Evolutionary conservation across 2,113 vertebrate species (phyloP), one percentile per base, ranked within the genome.

Genomic region (Anhinga anhinga): DNA sequence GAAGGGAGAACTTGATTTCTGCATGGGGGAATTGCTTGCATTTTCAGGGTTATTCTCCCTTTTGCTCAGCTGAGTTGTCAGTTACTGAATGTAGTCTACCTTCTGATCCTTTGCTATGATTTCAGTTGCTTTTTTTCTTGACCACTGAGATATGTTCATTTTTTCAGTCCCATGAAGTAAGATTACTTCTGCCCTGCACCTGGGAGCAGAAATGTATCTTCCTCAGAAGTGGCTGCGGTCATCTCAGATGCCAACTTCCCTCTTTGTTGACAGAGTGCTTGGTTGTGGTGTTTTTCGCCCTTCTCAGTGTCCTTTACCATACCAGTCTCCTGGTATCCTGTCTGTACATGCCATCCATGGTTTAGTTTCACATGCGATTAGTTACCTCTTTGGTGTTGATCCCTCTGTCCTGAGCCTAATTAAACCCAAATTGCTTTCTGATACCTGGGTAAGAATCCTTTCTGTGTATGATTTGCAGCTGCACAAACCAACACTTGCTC

Each of bases 351-450:
- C 44, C 10, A 21, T 70, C n/a, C 45, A 7, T 74, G 30, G 76
- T 81, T 93, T 69, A 82, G 61, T 93, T 92, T 58, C 55, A 47
- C 26, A 13, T 58, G 29, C 38, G 63, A 71, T 90, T 83, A 26
- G 15, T 81, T 93, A 86, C n/a, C 40, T 86, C 67, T 88, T 90
- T 73, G 59, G 38, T 88, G 72, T 38, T 90, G 79, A 90, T 85
- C 59, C 52, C 13, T 80, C 49, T 96, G 5, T 88, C 53, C 38
- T 81, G 59, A 83, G 63, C 42, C 52, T 88, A 71, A 83, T 93
- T 92, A 94, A 96, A 67, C 34, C 47, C 40, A 83, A 66, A 81
- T 84, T 94, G 59, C 59, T 86, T 63, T 83, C 65, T 90, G 69
- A 92, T 82, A 76, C 38, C n/a, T 79, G 21, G n/a, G 23, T 73